Evolutionary conservation across 2,113 vertebrate genomes (phyloP).

Genomic region (Syngnathoides biaculeatus): DNA sequence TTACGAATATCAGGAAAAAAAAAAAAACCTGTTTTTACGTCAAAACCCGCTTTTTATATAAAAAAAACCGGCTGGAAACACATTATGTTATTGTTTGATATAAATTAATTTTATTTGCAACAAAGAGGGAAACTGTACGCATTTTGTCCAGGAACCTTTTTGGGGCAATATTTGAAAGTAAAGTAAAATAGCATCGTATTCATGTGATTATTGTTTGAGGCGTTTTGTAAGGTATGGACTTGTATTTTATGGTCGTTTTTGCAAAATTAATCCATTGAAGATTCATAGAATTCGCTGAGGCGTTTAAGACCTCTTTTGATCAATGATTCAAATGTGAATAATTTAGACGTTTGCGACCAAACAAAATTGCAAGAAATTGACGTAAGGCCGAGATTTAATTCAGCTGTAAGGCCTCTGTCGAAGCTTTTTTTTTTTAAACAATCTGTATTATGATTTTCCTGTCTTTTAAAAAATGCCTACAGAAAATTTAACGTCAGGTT

Average conservation of each 20-base stretch:
- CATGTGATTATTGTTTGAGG: background rate
- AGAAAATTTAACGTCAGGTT: constrained; percentile 41
- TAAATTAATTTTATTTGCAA: background rate
- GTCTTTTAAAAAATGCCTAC: constrained; percentile 13
- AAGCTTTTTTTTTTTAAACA: no score
- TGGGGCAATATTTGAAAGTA: background rate
- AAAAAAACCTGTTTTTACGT: no score
- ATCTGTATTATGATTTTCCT: no score
- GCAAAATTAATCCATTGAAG: background rate
- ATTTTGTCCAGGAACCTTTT: background rate
- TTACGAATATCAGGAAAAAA: background rate
- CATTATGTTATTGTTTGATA: no score
- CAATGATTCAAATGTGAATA: background rate
- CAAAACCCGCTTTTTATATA: no score
- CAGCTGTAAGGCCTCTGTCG: background rate
- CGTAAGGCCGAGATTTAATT: background rate
- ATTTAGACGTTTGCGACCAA: background rate
- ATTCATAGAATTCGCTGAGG: no score
- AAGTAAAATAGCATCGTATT: background rate
- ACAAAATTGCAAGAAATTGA: background rate
- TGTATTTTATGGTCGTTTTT: background rate
- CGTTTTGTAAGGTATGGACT: background rate
- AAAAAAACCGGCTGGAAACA: no score
- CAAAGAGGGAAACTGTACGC: background rate
- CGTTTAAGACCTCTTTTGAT: background rate